phyloP scores from a whole-genome alignment of 2,113 vertebrate genomes.

The Myrmecobius fasciatus region DNA sequence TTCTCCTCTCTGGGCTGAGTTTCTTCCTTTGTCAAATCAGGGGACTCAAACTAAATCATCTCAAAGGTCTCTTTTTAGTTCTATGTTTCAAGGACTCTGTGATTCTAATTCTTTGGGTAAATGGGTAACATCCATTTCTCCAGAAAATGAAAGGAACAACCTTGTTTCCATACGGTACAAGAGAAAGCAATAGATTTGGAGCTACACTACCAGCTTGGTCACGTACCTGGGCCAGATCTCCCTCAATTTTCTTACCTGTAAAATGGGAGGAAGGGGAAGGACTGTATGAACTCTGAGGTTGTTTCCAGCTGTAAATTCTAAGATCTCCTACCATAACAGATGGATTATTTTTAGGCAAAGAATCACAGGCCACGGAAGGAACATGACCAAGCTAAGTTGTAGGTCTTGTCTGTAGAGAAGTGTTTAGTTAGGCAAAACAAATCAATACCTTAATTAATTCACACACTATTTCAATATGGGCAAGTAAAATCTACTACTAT shows the following conservation, averaged over 20 bases:
- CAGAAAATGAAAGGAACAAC: neutral
- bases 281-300: neutral
- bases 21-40: neutral
- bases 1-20: neutral
- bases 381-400: neutral
- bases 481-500: neutral
- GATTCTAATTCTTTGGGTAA: neutral
- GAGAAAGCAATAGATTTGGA: neutral
- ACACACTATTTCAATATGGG: neutral
- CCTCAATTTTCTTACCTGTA: neutral
- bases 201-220: neutral
- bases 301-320: neutral
- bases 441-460: neutral
- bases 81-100: neutral
- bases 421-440: neutral
- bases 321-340: neutral
- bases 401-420: neutral
- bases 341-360: neutral
- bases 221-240: no score
- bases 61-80: neutral
- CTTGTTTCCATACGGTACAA: neutral
- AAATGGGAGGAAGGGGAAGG: neutral
- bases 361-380: neutral
- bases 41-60: neutral
- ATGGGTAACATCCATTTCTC: no score